Evolutionary conservation across 1,140 invertebrate species (phyloP).

Genomic region (Drosophila novamexicana): DNA sequence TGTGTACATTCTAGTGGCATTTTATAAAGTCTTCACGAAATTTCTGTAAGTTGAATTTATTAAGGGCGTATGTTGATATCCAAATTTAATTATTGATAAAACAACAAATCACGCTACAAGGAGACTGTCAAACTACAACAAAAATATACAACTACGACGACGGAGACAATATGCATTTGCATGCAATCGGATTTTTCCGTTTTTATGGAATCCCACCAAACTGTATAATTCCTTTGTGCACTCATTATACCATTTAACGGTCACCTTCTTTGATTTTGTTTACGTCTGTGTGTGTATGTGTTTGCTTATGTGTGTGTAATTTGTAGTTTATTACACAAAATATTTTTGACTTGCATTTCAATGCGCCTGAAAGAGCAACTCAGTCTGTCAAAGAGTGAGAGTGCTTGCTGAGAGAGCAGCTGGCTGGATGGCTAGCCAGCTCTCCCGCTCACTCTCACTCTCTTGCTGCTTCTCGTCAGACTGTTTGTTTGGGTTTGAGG

Average conservation of each 20-base stretch:
- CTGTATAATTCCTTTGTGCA: slow-evolving; percentile 12
- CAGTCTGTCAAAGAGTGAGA: slow-evolving; percentile 9
- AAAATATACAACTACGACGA: background rate
- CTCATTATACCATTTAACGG: slow-evolving; percentile 12
- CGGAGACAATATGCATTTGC: slow-evolving; percentile 8
- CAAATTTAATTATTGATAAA: slow-evolving; percentile 39
- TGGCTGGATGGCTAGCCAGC: background rate
- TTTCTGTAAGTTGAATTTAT: slow-evolving; percentile 65
- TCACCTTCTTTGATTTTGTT: slow-evolving; percentile 37
- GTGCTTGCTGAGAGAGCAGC: background rate
- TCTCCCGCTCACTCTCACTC: slow-evolving; percentile 5
- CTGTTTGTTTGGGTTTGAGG: slow-evolving; percentile 48
- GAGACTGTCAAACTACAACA: background rate
- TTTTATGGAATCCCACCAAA: slow-evolving; percentile 14
- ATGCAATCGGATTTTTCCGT: slow-evolving; percentile 22
- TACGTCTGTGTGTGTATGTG: slow-evolving; percentile 17
- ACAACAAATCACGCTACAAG: slow-evolving; percentile 18
- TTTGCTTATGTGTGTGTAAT: slow-evolving; percentile 8
- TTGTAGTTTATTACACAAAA: slow-evolving; percentile 27
- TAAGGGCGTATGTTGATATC: slow-evolving; percentile 4
- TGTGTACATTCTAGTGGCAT: slow-evolving; percentile 60
- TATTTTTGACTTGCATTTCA: slow-evolving; percentile 28
- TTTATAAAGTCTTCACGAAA: slow-evolving; percentile 75
- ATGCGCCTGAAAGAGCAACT: slow-evolving; percentile 15
- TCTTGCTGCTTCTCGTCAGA: slow-evolving; percentile 20